Evolutionary conservation across 2,888 invertebrate species (phyloP), one percentile per base, ranked within the genome.

Genomic region (Pecten maximus): DNA sequence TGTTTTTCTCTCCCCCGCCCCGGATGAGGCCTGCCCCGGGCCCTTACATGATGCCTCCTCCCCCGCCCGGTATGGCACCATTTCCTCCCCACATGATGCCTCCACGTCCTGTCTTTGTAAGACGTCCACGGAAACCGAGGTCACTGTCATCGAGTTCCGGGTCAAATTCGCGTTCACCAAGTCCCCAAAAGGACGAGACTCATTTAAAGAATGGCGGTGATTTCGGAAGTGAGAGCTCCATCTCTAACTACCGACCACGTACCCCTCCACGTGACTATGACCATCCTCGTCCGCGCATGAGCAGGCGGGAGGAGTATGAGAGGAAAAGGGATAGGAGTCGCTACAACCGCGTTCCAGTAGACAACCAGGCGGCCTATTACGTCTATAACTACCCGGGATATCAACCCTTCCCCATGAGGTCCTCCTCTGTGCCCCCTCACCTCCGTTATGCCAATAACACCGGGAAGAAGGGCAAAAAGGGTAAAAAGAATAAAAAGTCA

Each of bases 251-350:
- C 23, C 88, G 96, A 87, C 96, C 96, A 12, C 92, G 92, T 19
- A 95, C 96, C 0, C 96, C 96, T 12, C 95, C 95, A 8, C 94
- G 93, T 8, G 96, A 96, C 92, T 96, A 96, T 92, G 87, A 44
- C 12, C 35, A 40, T 88, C 88, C 48, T n/a, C 86, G 54, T 15
- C 90, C 93, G 35, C 92, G 94, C 4, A 91, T 93, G 91, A 94
- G 94, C 91, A 92, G 94, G 89, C 91, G 93, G 15, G 94, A 94
- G 19, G 91, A 92, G n/a, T 93, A 93, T 88, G 94, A 94, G 86
- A 90, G 91, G 16, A 91, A 92, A n/a, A 88, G 93, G 40, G 89
- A 88, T 16, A 91, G 91, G 40, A 90, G 92, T 86, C 89, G 88
- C 23, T 89, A 91, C 44, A 87, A 60, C 40, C 60, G 91, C 15